phyloP scores from a whole-genome alignment of 23 tunicate genomes.

The Clavelina lepadiformis region DNA sequence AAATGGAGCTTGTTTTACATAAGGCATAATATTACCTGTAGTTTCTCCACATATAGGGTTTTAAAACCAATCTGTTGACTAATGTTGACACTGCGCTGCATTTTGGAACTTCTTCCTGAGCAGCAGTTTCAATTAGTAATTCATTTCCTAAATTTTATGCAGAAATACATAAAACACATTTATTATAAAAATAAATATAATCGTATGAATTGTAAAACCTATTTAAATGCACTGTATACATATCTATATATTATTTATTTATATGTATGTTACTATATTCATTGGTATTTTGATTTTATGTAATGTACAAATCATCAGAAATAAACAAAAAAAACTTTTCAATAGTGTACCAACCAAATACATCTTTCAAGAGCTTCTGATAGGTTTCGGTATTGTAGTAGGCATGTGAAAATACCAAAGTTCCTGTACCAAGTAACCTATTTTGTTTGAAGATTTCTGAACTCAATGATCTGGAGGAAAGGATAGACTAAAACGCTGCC shows the following conservation, averaged over 20 bases:
- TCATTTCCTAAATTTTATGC: slow-evolving; percentile 28
- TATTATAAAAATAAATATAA: too few species aligned
- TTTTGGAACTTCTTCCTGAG: slow-evolving; percentile 61
- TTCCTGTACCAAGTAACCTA: slow-evolving; percentile 63
- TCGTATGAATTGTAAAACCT: too few species aligned
- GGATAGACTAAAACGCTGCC: too few species aligned
- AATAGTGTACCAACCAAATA: slow-evolving; percentile 47
- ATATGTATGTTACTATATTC: too few species aligned
- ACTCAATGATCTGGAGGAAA: slow-evolving; percentile 50
- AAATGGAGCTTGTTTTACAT: not conserved
- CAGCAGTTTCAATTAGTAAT: slow-evolving; percentile 72
- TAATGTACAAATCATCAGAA: too few species aligned
- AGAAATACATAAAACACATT: too few species aligned
- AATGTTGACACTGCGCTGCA: slow-evolving; percentile 85
- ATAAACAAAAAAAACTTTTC: too few species aligned
- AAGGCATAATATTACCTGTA: slow-evolving; percentile 50
- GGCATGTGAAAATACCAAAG: slow-evolving; percentile 64
- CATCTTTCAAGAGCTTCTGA: slow-evolving; percentile 44
- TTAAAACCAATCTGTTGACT: slow-evolving; percentile 67
- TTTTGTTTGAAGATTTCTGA: slow-evolving; percentile 53
- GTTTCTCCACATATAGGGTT: slow-evolving; percentile 91
- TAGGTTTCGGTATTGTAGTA: slow-evolving; percentile 78
- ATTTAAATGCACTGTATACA: too few species aligned
- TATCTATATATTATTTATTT: too few species aligned
- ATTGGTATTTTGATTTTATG: too few species aligned